Evolutionary conservation across 2,113 vertebrate species (phyloP).

Genomic region (Carassius auratus): DNA sequence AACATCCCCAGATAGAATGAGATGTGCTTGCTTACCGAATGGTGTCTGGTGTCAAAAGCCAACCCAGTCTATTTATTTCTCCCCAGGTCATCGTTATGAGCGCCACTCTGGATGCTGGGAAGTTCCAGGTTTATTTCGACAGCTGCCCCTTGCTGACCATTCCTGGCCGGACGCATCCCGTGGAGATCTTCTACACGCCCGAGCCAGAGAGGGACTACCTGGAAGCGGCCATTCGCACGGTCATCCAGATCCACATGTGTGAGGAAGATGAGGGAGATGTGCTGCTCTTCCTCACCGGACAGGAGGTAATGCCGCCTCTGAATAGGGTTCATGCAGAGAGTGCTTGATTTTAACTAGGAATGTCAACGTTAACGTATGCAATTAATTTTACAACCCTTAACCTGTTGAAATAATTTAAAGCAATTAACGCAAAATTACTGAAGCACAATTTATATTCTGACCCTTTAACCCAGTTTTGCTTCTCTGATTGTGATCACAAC

Average conservation of each 20-base stretch:
- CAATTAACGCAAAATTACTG: too few species aligned
- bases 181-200: slow-evolving; percentile 98
- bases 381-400: too few species aligned
- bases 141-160: slow-evolving; percentile 94
- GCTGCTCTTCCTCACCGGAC: slow-evolving; percentile 93
- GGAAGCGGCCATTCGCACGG: slow-evolving; percentile 94
- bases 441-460: too few species aligned
- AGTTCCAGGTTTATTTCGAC: slow-evolving; percentile 98
- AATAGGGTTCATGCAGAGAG: not conserved
- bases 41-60: not conserved
- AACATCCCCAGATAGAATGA: slow-evolving; percentile 66
- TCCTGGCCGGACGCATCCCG: slow-evolving; percentile 93
- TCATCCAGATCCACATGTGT: slow-evolving; percentile 98
- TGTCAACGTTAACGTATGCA: too few species aligned
- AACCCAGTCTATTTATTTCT: not conserved
- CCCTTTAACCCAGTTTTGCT: too few species aligned
- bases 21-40: slow-evolving; percentile 57
- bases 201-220: slow-evolving; percentile 95
- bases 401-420: too few species aligned
- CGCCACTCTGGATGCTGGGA: slow-evolving; percentile 94
- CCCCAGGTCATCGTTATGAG: slow-evolving; percentile 95
- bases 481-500: too few species aligned
- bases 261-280: slow-evolving; percentile 93
- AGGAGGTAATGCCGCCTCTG: slow-evolving; percentile 82
- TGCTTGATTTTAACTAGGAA: not conserved